Evolutionary conservation across 2,888 invertebrate species (phyloP), one percentile per base, ranked within the genome.

Genomic region (Erpobdella octoculata): DNA sequence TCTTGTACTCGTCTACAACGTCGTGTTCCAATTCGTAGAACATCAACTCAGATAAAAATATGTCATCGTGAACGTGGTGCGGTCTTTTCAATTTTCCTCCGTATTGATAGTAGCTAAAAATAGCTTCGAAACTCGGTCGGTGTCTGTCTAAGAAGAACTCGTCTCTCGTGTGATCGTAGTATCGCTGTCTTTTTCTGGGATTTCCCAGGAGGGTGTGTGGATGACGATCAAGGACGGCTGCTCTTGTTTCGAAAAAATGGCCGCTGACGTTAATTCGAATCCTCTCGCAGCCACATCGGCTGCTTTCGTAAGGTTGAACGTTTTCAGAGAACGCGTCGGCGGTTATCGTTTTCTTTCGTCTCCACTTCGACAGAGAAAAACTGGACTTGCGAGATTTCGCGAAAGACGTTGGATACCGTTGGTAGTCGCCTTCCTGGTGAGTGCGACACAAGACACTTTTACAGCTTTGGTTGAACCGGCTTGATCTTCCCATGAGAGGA

Each of bases 91-190:
- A 73, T 68, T 78, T 78, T 4, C 83, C 83, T 58, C 82, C 82
- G 74, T 82, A 81, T 75, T 81, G 79, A 74, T 81, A 82, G 74
- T 82, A 83, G 71, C 81, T 78, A 73, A 83, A 83, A 65, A 83
- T 80, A 25, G 82, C 81, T 76, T 83, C 83, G 75, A 83, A 83
- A 5, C 81, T 81, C 18, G 82, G 82, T 74, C 83, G 75, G 74
- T 83, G 82, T 38, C 83, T 75, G 73, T 83, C 83, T 71, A 83
- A 81, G 75, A 83, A 83, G 72, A 80, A 81, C 73, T 83, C 83
- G 69, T 81, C 78, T 65, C 79, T 75, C 68, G 76, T 76, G 64
- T 78, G 77, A 74, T 83, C 83, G 73, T 79, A 83, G 77, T 78
- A 82, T 74, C 78, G 76, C 46, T 78, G 77, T n/a, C 82, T 74